Evolutionary conservation across 2,113 vertebrate genomes (phyloP), one percentile per base, ranked within the genome.

Genomic region (Acrocephalus arundinaceus): DNA sequence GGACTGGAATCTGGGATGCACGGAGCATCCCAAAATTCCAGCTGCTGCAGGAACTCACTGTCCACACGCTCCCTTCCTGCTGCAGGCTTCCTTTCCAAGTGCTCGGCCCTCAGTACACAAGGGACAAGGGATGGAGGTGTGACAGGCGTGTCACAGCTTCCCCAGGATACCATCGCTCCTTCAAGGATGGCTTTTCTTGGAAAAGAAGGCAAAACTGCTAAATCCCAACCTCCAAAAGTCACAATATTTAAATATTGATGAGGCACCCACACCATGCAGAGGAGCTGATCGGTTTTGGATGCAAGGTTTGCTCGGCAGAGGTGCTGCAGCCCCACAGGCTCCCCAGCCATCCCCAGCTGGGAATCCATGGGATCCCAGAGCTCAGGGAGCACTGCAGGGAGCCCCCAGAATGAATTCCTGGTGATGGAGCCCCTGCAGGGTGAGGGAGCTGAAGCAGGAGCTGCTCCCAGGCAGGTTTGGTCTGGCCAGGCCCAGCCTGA

Each of bases 61-160:
- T 15, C 19, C 49, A 76, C 73, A 66, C 35, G 7, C 61, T 76
- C 63, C 79, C 37, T 4, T 61, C 21, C 31, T 27, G 7, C 63
- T 41, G 13, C 5, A 72, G 39, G 13, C 28, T 31, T 4, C 5
- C 28, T 6, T 8, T 35, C 41, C 86, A 37, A 48, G 7, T 0
- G 10, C 30, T 13, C 33, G 1, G 0, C 3, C 30, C 66, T 8
- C 57, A 49, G 30, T 3, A 10, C 2, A 33, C 2, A 0, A 39
- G 8, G 3, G 46, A 4, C 41, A 52, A 2, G 0, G 2, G 37
- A 13, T 1, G 6, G 35, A 11, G 0, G 0, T 19, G 12, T 39
- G 28, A 11, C 35, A 54, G 59, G 23, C 0, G 4, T 9, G 51
- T 3, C 52, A 39, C 18, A 3, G 18, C 12, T 35, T 35, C 21